Evolutionary conservation across 2,113 vertebrate genomes (phyloP), one percentile per base, ranked within the genome.

Genomic region (Ascaphus truei): DNA sequence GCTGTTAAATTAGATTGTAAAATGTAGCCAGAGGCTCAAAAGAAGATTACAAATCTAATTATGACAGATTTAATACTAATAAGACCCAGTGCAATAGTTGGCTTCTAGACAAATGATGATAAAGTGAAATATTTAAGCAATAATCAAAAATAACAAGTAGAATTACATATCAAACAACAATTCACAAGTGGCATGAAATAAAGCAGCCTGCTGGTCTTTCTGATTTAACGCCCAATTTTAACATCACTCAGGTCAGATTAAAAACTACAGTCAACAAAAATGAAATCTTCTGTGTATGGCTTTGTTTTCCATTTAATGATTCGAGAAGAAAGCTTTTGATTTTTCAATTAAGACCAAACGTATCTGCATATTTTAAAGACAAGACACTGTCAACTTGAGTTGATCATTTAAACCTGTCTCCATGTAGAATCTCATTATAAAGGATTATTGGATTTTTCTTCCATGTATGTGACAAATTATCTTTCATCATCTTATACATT

Each of bases 51-150:
- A 48, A 71, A 76, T 60, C 16, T 27, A 68, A 73, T 83, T 75
- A 65, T 55, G 77, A 78, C 65, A 65, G 64, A 71, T 71, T 76
- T 34, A 31, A 75, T 79, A 77, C 85, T 82, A 84, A 86, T 72
- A 74, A 78, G 73, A 71, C 30, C 73, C 61, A 73, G 34, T 74
- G 59, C 48, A 63, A 79, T 77, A 65, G 13, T 63, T 75, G 29
- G 62, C 73, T 78, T 75, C 26, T 7, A 83, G 87, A 89, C 86
- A 90, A 83, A 90, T 69, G 80, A 89, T 85, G 89, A 87, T 86
- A 77, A 90, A 89, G 81, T 81, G 86, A 81, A 80, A 90, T 82
- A 84, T 81, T 88, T 85, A 84, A 77, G 78, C 77, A 83, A 79
- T 83, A 84, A 77, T 82, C 81, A 84, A 73, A 85, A 81, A 82